Conservation (phyloP, 2,797 vertebrate genomes). For the Falco concolor region DNA sequence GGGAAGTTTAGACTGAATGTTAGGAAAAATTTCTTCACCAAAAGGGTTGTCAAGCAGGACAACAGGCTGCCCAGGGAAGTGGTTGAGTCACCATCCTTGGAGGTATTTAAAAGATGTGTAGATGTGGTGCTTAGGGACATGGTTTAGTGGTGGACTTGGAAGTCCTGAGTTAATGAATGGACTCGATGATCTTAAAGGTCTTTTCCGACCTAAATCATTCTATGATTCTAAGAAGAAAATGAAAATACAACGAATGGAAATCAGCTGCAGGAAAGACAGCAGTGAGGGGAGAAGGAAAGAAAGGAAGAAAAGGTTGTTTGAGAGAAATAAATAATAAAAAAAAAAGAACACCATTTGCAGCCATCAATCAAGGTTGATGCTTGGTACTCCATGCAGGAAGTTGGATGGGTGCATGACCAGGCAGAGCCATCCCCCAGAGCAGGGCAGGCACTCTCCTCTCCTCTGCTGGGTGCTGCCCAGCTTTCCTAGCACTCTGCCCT, state of each 20-base stretch:
- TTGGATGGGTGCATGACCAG: neutral
- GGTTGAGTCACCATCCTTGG: no score
- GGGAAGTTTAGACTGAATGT: no score
- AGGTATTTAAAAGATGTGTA: no score
- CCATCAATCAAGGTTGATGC: neutral
- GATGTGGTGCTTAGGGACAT: no score
- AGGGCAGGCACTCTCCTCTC: neutral
- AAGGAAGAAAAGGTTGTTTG: neutral
- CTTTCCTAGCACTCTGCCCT: neutral
- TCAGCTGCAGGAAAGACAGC: neutral
- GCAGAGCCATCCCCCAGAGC: neutral
- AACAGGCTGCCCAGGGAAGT: no score
- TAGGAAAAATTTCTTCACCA: no score
- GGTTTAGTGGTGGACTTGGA: no score
- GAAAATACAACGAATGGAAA: neutral
- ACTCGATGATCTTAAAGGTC: no score
- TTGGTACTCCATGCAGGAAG: neutral
- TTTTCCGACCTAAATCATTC: neutral
- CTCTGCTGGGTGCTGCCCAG: neutral
- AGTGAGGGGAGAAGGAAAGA: neutral
- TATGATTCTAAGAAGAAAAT: neutral
- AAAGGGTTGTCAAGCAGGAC: no score
- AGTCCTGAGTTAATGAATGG: no score
- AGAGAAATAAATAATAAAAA: neutral
- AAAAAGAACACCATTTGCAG: fast-evolving